These are phyloP conservation scores for Hypocryptadius cinnamomeus DNA, from an alignment of 2,113 vertebrate species.

Conservation along the genomic window DNA sequence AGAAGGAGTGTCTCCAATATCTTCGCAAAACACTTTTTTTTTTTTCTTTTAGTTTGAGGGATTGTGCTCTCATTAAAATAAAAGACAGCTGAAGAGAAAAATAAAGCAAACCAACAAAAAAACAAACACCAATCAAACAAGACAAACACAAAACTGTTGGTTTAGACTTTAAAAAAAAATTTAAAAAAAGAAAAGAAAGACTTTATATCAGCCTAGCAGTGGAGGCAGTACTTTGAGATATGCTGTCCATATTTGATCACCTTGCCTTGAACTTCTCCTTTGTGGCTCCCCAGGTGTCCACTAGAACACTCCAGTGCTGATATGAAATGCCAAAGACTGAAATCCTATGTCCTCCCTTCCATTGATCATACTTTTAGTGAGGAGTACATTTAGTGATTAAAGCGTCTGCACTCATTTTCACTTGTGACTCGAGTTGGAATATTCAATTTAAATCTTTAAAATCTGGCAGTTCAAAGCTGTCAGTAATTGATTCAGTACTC, in stretches of 20 bases:
- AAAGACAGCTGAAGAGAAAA: neutral
- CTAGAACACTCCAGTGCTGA: neutral
- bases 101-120: neutral
- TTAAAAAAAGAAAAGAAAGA: neutral
- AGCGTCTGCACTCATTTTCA: neutral
- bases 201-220: neutral
- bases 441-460: conserved; percentile 16
- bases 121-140: neutral
- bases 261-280: neutral
- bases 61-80: neutral
- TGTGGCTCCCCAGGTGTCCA: neutral
- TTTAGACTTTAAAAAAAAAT: neutral
- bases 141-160: neutral
- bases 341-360: neutral
- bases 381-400: neutral
- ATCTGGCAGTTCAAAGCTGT: neutral
- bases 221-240: neutral
- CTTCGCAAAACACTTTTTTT: neutral
- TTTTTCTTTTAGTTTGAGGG: neutral
- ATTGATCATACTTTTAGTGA: neutral
- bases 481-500: conserved; percentile 5
- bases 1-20: neutral
- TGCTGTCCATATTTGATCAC: neutral
- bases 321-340: neutral
- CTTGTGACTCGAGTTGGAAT: neutral